Evolutionary conservation across 2,888 invertebrate species (phyloP), one percentile per base, ranked within the genome.

Genomic region (Drosophila buzzatii): DNA sequence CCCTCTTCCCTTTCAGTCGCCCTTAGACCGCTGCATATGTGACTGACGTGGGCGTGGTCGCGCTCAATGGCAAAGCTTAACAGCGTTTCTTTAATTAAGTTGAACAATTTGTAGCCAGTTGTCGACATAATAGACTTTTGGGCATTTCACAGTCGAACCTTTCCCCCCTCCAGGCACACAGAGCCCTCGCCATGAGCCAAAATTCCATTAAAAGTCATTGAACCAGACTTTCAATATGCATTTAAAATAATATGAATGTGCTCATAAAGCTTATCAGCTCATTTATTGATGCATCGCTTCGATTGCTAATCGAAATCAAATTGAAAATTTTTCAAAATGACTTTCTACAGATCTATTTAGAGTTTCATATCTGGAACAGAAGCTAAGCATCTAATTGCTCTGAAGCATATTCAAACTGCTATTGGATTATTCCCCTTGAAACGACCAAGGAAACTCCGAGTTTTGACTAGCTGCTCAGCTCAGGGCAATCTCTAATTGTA

Each of bases 11-110:
- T 1, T 14, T 39, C n/a, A 1, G 6, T n/a, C 41, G 27, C 35
- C 44, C 45, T 27, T 44, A 33, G n/a, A 10, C 3, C 16, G 64
- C 53, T 39, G 64, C 57, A 63, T 55, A 57, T 78, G 76, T 72
- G 79, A 66, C 66, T 64, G 80, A 64, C 76, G 76, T 71, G 79
- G 73, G 79, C 74, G 73, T 76, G 44, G 39, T 27, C 67, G 58
- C 66, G 65, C 81, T 85, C 83, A 82, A 77, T 84, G 78, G 87
- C 87, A 74, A 75, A 72, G 73, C 85, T 79, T 84, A 82, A 89
- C 85, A 86, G 77, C 79, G 87, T 76, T 85, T 84, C 85, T 85
- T 85, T 85, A 85, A 85, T 85, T 85, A 89, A 89, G 87, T 89
- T 84, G 77, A 70, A 84, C 89, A 86, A 89, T 89, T 84, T 85